Evolutionary conservation across 2,888 invertebrate species (phyloP).

Genomic region (Drosophila niveifrons): DNA sequence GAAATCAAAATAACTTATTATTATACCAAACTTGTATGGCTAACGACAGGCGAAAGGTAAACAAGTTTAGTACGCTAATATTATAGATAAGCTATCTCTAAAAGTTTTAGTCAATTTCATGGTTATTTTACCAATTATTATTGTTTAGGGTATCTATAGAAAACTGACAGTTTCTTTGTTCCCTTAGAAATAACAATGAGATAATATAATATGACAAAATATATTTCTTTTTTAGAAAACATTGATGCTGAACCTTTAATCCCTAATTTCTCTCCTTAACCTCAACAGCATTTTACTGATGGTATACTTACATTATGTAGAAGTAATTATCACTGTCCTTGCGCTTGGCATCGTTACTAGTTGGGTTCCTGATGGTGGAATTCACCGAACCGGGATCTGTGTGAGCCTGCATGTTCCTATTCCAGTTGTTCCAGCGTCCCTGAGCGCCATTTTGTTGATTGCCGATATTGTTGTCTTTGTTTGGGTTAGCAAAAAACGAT

Average conservation of each 20-base stretch:
- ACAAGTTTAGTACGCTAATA: slow-evolving; percentile 9
- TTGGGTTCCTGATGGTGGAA: slow-evolving; percentile 58
- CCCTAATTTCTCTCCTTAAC: too few relatives aligned
- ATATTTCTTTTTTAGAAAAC: too few relatives aligned
- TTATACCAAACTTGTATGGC: slow-evolving; percentile 10
- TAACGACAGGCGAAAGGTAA: slow-evolving; percentile 11
- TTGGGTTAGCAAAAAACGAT: slow-evolving; percentile 77
- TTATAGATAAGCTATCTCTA: background rate
- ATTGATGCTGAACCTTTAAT: too few relatives aligned
- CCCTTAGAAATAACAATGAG: too few relatives aligned
- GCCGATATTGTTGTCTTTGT: slow-evolving; percentile 68
- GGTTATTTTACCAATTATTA: background rate
- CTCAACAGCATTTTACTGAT: background rate
- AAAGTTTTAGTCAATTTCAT: background rate
- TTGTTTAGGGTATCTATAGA: background rate
- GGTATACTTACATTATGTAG: slow-evolving; percentile 84
- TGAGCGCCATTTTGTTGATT: slow-evolving; percentile 63
- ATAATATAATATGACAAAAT: too few relatives aligned
- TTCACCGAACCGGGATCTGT: slow-evolving; percentile 59
- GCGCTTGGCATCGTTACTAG: slow-evolving; percentile 70
- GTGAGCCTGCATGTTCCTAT: slow-evolving; percentile 49
- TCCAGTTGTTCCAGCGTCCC: slow-evolving; percentile 68
- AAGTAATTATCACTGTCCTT: slow-evolving; percentile 84
- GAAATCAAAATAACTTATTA: slow-evolving; percentile 14
- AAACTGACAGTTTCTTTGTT: too few relatives aligned